Base-by-base conservation (phyloP, 2,113 vertebrate species). In the Piprites chloris region DNA sequence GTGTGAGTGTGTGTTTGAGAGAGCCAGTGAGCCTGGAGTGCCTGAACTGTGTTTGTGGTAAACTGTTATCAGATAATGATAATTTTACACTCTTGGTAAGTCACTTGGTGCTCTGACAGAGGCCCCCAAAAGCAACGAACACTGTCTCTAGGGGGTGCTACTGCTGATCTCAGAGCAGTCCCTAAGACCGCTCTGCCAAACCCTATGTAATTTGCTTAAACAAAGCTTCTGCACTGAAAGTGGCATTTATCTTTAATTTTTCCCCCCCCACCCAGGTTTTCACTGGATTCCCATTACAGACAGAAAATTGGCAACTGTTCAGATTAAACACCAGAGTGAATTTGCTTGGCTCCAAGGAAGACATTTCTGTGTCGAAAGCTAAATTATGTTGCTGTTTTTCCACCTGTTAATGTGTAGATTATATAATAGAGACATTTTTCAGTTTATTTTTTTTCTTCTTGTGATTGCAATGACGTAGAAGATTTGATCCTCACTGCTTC, bases 271-370 rank as follows among this genome's bases (percentile, higher is more conserved):
- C 35, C 35, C 49, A 4, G 79, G 46, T 93, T 96, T 96, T 95
- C 91, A 95, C 92, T 66, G 90, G 94, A 94, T 97, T 96, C 95
- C 93, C 92, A 73, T 82, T 97, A 87, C 67, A 78, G 90, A 93
- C 94, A 94, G 92, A 96, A 97, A 86, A 89, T 33, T 97, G 97
- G 97, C 97, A 96, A 76, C 90, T 44, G 68, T 97, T 95, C 95
- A 98, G 96, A 92, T 96, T 96, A 97, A 97, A 97, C 94, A 97
- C 68, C 78, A 87, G 81, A 72, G 90, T 85, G 86, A 96, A 90
- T 95, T 93, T 94, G 28, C 87, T 96, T 96, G 96, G 95, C 93
- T 97, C 76, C 84, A 91, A 93, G 76, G 83, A 92, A 96, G 92
- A 94, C 28, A 73, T 96, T 96, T 96, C 74, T 90, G 86, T 80